phyloP scores from a whole-genome alignment of 2,113 vertebrate genomes.

The Accipiter cooperii region DNA sequence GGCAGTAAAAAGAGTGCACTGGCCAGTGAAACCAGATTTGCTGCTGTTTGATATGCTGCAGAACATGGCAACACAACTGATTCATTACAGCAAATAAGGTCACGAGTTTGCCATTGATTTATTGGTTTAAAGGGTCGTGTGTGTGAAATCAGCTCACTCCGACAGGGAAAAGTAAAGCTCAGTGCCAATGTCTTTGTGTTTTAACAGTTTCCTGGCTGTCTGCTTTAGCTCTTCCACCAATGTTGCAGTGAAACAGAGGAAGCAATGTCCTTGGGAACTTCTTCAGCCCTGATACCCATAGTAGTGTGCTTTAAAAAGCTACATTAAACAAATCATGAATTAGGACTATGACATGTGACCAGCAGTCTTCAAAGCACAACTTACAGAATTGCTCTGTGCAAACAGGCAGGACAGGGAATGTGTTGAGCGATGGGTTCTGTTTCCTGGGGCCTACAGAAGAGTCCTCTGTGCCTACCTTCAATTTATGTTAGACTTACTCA shows the following conservation, averaged over 20 bases:
- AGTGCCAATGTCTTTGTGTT: background rate
- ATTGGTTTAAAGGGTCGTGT: background rate
- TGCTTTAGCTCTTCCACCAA: background rate
- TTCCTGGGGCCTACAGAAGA: background rate
- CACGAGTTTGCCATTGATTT: slow-evolving; percentile 7
- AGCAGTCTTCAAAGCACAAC: background rate
- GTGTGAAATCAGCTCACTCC: background rate
- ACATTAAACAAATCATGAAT: background rate
- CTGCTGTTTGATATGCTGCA: background rate
- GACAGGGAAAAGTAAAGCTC: background rate
- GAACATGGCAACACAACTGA: background rate
- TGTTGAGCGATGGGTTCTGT: background rate
- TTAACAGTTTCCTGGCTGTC: background rate
- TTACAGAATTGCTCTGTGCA: background rate
- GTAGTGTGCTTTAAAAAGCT: background rate
- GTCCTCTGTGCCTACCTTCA: background rate
- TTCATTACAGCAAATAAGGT: slow-evolving; percentile 15
- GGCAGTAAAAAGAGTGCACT: background rate
- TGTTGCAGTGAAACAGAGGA: background rate
- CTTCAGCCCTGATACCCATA: background rate
- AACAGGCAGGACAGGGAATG: background rate
- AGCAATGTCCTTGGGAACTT: background rate
- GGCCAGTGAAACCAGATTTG: background rate
- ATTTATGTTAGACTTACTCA: background rate
- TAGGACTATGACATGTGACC: background rate